Evolutionary conservation across 1,140 invertebrate species (phyloP).

Genomic region (Nephila pilipes): DNA sequence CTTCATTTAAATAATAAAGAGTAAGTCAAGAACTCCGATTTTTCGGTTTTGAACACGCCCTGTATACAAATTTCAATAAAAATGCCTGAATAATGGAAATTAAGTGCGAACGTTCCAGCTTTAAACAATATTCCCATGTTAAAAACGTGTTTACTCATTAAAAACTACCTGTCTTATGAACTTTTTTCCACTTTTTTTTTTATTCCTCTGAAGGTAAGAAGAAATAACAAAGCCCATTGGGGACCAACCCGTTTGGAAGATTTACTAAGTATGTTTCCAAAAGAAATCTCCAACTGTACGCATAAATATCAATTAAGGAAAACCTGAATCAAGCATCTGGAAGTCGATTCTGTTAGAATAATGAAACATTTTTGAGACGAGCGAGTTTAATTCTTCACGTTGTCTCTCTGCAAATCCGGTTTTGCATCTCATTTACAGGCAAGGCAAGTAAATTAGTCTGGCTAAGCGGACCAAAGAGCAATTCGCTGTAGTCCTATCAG

Average conservation of each 20-base stretch:
- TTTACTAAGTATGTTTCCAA: slow-evolving; percentile 6
- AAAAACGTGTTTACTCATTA: not conserved
- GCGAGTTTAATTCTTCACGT: slow-evolving; percentile 28
- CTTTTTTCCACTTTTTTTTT: not conserved
- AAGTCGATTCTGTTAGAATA: slow-evolving; percentile 13
- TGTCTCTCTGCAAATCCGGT: slow-evolving; percentile 35
- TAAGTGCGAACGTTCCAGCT: slow-evolving; percentile 44
- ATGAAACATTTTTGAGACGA: slow-evolving; percentile 64
- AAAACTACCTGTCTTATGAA: not conserved
- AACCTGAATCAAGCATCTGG: slow-evolving; percentile 1
- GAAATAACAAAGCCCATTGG: not conserved
- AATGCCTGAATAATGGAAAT: slow-evolving; percentile 15
- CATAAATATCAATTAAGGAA: slow-evolving; percentile 76
- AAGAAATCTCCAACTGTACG: slow-evolving; percentile 47
- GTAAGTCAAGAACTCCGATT: slow-evolving; percentile 65
- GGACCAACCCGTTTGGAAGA: not conserved
- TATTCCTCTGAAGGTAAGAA: not conserved
- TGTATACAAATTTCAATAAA: slow-evolving; percentile 26
- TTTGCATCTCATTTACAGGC: slow-evolving; percentile 72
- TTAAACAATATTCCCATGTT: not conserved
- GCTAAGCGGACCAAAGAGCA: not conserved
- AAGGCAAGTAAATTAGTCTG: slow-evolving; percentile 43
- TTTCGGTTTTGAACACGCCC: slow-evolving; percentile 46
- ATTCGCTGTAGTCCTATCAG: slow-evolving; percentile 2
- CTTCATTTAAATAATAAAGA: slow-evolving; percentile 69